Base-by-base conservation (phyloP, 2,797 vertebrate species). In the Anomalospiza imberbis region DNA sequence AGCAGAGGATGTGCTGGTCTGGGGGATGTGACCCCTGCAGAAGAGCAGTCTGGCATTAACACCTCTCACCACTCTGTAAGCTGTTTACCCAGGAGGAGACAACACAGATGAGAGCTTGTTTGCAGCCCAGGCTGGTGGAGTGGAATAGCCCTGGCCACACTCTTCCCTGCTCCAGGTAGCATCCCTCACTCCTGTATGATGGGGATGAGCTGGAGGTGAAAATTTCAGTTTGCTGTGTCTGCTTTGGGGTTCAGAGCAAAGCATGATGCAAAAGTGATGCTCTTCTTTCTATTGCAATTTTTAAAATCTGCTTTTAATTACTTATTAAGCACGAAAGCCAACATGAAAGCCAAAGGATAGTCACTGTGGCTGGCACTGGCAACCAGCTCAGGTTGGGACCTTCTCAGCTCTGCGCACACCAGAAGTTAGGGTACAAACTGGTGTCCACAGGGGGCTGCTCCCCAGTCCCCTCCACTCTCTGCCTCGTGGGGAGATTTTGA, bases 171-270 rank as follows among this genome's bases (percentile, higher is more conserved):
- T 51, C 38, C 6, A 5, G 57, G n/a, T 44, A 76, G 29, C 2
- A 12, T 20, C 50, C 9, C 4, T 55, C 47, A 4, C 26, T 67
- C 22, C 14, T 9, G 0, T 1, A 3, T 2, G 6, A 34, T 2
- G 14, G 28, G 7, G 36, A n/a, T 5, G 16, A 68, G n/a, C 38
- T 15, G 13, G 17, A 67, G n/a, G 10, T 26, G n/a, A 40, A 63
- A 74, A 61, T 32, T 6, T 70, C 55, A 8, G 4, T 18, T 66
- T 58, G 9, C 38, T 51, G 15, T 8, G 19, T 13, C 68, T 53
- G 28, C 36, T 54, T n/a, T 16, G 16, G 19, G 12, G 5, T 17
- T 65, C 31, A 16, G 13, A 50, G 7, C 53, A 55, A 60, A 86
- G 12, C 31, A 36, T 34, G 21, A 10, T 4, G 25, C 58, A 82